phyloP scores from a whole-genome alignment of 2,888 invertebrate species.

The Tachina lurida region DNA sequence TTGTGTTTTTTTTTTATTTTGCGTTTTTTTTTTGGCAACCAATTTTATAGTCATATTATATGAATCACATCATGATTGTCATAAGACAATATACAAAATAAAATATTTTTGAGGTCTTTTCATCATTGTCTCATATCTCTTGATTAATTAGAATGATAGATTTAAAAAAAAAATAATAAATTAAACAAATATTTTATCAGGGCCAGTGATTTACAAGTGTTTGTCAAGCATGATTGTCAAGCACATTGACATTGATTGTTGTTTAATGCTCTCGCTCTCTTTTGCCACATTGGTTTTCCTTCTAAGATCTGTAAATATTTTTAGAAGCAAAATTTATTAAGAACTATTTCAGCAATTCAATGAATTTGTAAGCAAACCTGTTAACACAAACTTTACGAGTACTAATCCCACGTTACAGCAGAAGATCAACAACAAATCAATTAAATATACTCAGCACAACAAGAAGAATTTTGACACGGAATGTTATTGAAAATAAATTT shows the following conservation, averaged over 20 bases:
- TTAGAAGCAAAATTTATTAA: not conserved
- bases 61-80: conserved; percentile 70
- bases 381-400: conserved; percentile 18
- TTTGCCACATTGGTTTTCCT: not conserved
- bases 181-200: conserved; percentile 27
- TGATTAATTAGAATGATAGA: conserved; percentile 57
- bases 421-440: not conserved
- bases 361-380: conserved; percentile 39
- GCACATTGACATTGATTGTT: conserved; percentile 15
- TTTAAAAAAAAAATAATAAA: conserved; percentile 1
- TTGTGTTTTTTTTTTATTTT: not conserved
- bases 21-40: conserved; percentile 59
- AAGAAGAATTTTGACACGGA: not conserved
- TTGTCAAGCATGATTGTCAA: conserved; percentile 21
- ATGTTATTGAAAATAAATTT: conserved; percentile 21
- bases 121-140: conserved; percentile 40
- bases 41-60: conserved; percentile 57
- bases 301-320: conserved; percentile 24
- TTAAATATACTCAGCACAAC: conserved; percentile 17
- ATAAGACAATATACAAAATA: conserved; percentile 58
- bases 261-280: conserved; percentile 5
- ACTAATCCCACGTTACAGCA: not conserved
- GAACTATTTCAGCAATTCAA: not conserved
- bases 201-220: conserved; percentile 36
- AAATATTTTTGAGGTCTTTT: conserved; percentile 24